A percentile compares a stretch with the other conserved stretches of the same genome.
These are phyloP conservation scores for Limonius californicus DNA, from an alignment of 1,140 invertebrate genomes.

Conservation along the genomic window DNA sequence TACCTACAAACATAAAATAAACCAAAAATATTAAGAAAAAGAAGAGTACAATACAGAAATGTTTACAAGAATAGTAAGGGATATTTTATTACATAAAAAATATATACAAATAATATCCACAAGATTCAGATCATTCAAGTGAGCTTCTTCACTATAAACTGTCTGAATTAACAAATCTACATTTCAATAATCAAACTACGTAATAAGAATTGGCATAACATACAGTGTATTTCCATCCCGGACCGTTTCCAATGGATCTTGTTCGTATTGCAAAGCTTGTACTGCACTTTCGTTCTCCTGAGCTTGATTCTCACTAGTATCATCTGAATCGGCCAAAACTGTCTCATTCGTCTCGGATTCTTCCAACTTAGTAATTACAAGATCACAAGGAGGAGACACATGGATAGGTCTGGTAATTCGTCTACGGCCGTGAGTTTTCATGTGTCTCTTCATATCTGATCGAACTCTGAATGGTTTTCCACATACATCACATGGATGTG, in stretches of 20 bases:
- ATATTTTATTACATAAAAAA: slow-evolving; percentile 15
- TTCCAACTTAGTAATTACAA: slow-evolving; percentile 19
- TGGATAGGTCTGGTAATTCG: slow-evolving; percentile 1
- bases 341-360: slow-evolving; percentile 13
- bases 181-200: slow-evolving; percentile 8
- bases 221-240: slow-evolving; percentile 33
- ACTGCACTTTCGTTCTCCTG: slow-evolving; percentile 25
- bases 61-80: neutral
- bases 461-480: slow-evolving; percentile 79
- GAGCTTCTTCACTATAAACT: too few relatives aligned
- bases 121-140: neutral
- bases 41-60: neutral
- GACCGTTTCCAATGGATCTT: slow-evolving; percentile 28
- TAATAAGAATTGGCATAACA: slow-evolving; percentile 31
- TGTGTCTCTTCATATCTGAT: slow-evolving; percentile 85
- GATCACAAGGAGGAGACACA: neutral
- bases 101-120: neutral
- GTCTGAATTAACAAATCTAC: too few relatives aligned
- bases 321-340: slow-evolving; percentile 27
- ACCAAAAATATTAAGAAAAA: slow-evolving; percentile 10
- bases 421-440: slow-evolving; percentile 63
- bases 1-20: slow-evolving; percentile 33
- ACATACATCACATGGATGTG: slow-evolving; percentile 72
- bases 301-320: slow-evolving; percentile 23
- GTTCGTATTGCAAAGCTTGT: slow-evolving; percentile 27